phyloP scores from a whole-genome alignment of 2,888 invertebrate species.

The Drosophila limbata region DNA sequence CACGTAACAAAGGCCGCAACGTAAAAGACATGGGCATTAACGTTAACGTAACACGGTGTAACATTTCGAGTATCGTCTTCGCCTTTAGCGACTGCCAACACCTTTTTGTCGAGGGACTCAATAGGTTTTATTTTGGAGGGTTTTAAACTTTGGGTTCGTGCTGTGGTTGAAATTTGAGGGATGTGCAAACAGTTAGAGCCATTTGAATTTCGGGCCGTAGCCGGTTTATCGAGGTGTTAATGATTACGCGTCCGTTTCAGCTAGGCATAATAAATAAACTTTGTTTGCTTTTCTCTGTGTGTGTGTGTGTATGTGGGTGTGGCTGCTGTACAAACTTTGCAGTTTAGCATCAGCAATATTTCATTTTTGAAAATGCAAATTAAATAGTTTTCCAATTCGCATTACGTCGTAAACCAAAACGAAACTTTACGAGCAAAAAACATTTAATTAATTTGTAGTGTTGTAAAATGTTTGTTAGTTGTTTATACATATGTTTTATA shows the following conservation, averaged over 20 bases:
- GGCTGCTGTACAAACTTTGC: slow-evolving; percentile 22
- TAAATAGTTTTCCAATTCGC: slow-evolving; percentile 19
- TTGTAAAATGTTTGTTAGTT: slow-evolving; percentile 5
- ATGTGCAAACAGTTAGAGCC: slow-evolving; percentile 42
- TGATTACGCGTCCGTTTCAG: slow-evolving; percentile 47
- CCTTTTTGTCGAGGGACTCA: slow-evolving; percentile 42
- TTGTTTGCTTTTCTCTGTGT: slow-evolving; percentile 9
- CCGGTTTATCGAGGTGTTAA: slow-evolving; percentile 68
- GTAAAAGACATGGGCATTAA: slow-evolving; percentile 39
- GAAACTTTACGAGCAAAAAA: neutral
- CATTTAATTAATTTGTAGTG: slow-evolving; percentile 14
- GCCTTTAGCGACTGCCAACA: slow-evolving; percentile 55
- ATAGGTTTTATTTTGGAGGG: neutral
- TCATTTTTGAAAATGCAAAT: slow-evolving; percentile 36
- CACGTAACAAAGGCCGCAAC: slow-evolving; percentile 47
- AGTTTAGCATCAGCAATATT: slow-evolving; percentile 23
- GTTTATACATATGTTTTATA: slow-evolving; percentile 9
- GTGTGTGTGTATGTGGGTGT: slow-evolving; percentile 2
- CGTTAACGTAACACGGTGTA: slow-evolving; percentile 52
- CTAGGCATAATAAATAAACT: slow-evolving; percentile 14
- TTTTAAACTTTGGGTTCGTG: slow-evolving; percentile 13
- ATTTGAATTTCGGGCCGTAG: slow-evolving; percentile 41
- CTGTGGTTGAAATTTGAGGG: slow-evolving; percentile 27
- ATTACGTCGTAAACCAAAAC: neutral
- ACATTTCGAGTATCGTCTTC: slow-evolving; percentile 40